Base-by-base conservation (phyloP, 2,113 vertebrate species). In the Xenopus borealis region DNA sequence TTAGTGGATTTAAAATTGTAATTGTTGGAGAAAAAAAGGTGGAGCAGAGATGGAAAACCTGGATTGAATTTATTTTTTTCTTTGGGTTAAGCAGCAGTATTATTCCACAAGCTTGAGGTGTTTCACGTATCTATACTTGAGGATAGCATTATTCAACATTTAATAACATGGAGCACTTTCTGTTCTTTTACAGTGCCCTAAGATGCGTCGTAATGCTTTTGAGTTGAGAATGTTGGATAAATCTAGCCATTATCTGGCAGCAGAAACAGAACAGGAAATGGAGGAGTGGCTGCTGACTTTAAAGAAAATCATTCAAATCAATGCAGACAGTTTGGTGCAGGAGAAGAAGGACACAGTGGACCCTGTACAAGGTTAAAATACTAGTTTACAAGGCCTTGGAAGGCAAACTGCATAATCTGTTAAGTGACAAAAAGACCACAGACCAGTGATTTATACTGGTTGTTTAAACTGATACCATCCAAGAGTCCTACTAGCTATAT, bases 181-280 rank as follows among this genome's bases (percentile, higher is more conserved):
- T 16, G 20, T 0, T 57, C 46, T 1, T 52, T 46, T 45, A 19
- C 72, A 99, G 96, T 96, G 95, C 78, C 93, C 95, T 10, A 98
- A 95, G 82, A 96, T 98, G 91, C 94, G 95, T 0, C 94, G 96
- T 16, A 89, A 98, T 0, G 94, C 93, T 0, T 99, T 99, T 52
- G 96, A 99, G 84, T 89, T 99, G 65, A 97, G 96, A 89, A 98
- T 98, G 85, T 91, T 97, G 71, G 96, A 99, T 77, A 94, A 95
- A 81, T 96, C 95, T 83, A 98, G 96, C 87, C 95, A 98, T 90
- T 95, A 97, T 72, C 88, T 99, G 76, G 95, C 95, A 8, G 95
- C 97, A 12, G 97, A 99, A 79, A 96, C 87, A 0, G 97, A 99
- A 79, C 92, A 89, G 62, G 97, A 99, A 87, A 97, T 98, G 97